phyloP scores from a whole-genome alignment of 2,797 vertebrate genomes.

The Ceyx erithaca region DNA sequence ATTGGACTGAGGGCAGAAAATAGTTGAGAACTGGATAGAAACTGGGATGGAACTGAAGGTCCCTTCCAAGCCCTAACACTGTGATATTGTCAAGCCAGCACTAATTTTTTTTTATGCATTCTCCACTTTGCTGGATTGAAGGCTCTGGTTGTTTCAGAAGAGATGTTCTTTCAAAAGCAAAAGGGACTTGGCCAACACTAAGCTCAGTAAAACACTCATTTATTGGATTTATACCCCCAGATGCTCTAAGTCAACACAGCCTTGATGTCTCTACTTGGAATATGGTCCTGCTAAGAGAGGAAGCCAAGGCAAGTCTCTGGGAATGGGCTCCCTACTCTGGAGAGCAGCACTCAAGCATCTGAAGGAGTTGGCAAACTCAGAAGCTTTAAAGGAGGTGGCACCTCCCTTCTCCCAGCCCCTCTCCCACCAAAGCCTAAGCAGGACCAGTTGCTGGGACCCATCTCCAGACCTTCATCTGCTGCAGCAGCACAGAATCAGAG shows the following conservation, averaged over 20 bases:
- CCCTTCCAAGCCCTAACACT: too few relatives aligned
- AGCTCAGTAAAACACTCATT: not conserved
- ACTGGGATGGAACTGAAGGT: not conserved
- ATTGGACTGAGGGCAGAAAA: conserved; percentile 30
- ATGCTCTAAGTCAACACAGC: not conserved
- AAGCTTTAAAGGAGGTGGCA: not conserved
- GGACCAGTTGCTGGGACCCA: too few relatives aligned
- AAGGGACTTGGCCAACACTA: not conserved
- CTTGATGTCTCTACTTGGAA: not conserved
- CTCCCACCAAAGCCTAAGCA: too few relatives aligned
- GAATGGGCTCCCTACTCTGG: not conserved
- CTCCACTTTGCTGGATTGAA: not conserved
- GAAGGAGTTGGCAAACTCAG: not conserved
- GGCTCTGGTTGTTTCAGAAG: not conserved
- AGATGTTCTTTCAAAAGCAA: not conserved
- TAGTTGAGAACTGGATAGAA: not conserved
- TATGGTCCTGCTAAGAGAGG: not conserved
- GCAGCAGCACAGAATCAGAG: not conserved
- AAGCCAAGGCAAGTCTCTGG: not conserved
- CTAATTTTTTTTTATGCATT: not conserved
- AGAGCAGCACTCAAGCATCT: not conserved
- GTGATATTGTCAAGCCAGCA: not conserved
- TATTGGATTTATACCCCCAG: not conserved
- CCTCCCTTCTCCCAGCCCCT: not conserved
- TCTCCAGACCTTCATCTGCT: not conserved